These are phyloP conservation scores for Escarpia spicata DNA, from an alignment of 2,888 invertebrate genomes.

Conservation along the genomic window DNA sequence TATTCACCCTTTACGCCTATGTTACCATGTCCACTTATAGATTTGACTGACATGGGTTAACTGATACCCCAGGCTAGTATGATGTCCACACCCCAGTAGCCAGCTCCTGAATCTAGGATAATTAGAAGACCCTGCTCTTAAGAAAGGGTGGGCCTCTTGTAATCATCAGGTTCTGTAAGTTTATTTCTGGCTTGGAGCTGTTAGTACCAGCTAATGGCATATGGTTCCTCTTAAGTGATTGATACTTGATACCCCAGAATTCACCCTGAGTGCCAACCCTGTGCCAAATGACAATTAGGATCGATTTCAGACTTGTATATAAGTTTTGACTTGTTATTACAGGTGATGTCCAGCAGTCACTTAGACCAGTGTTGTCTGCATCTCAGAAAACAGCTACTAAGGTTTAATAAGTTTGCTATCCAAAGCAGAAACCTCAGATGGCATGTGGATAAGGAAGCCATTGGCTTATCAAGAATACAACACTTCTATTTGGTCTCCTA, in stretches of 20 bases:
- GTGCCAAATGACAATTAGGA: not conserved
- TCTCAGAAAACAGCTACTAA: no score
- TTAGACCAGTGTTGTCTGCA: not conserved
- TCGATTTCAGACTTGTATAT: not conserved
- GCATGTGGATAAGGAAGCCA: no score
- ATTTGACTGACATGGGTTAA: not conserved
- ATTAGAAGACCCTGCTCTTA: not conserved
- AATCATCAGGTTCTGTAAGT: not conserved
- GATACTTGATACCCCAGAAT: not conserved
- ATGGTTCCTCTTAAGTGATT: not conserved
- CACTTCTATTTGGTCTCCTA: no score
- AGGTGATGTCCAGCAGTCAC: not conserved
- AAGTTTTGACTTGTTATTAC: not conserved
- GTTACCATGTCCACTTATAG: not conserved
- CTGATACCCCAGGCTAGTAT: not conserved
- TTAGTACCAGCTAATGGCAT: not conserved
- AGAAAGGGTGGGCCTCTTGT: not conserved
- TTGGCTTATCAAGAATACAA: no score
- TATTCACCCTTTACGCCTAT: not conserved
- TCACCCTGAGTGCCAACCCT: not conserved
- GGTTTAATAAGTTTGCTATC: no score
- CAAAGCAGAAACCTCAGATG: no score
- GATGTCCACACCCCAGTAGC: not conserved
- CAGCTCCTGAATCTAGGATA: not conserved
- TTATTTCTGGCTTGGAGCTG: not conserved